These are phyloP conservation scores for Alauda arvensis DNA, from an alignment of 2,797 vertebrate genomes.

Conservation along the genomic window DNA sequence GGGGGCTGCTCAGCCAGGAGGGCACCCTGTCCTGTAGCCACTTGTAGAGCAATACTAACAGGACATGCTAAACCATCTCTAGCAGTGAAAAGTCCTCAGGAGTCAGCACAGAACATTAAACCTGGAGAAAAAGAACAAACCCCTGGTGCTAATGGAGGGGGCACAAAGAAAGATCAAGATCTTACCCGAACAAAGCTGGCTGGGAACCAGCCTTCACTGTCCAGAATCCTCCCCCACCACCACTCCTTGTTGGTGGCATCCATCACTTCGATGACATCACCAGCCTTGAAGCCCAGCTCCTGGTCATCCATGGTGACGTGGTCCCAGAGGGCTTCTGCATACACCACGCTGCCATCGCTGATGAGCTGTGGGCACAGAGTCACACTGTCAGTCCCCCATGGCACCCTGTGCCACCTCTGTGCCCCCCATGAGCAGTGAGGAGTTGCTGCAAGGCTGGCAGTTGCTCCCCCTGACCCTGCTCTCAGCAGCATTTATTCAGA, in stretches of 20 bases:
- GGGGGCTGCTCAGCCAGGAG: neutral
- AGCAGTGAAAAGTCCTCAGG: neutral
- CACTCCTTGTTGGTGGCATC: conserved; percentile 96
- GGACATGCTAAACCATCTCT: neutral
- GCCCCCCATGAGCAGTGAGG: rapidly evolving
- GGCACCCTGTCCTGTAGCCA: neutral
- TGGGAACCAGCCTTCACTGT: conserved; percentile 94
- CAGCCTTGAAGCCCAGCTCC: conserved; percentile 94
- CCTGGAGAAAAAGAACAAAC: neutral
- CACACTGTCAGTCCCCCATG: neutral
- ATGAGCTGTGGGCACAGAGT: conserved; percentile 82
- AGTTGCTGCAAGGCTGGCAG: neutral
- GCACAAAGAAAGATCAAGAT: neutral
- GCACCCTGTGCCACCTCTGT: neutral
- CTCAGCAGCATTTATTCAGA: neutral
- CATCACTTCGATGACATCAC: conserved; percentile 93
- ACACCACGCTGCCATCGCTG: conserved; percentile 94
- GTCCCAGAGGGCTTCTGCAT: conserved; percentile 94
- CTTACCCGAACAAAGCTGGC: conserved; percentile 94
- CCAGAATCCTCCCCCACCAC: conserved; percentile 95
- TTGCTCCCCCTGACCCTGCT: neutral
- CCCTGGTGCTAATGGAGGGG: neutral
- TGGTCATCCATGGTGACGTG: conserved; percentile 98
- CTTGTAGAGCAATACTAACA: neutral
- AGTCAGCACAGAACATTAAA: neutral